Evolutionary conservation across 1,140 invertebrate genomes (phyloP).

Genomic region (Cyrtorhinus lividipennis): DNA sequence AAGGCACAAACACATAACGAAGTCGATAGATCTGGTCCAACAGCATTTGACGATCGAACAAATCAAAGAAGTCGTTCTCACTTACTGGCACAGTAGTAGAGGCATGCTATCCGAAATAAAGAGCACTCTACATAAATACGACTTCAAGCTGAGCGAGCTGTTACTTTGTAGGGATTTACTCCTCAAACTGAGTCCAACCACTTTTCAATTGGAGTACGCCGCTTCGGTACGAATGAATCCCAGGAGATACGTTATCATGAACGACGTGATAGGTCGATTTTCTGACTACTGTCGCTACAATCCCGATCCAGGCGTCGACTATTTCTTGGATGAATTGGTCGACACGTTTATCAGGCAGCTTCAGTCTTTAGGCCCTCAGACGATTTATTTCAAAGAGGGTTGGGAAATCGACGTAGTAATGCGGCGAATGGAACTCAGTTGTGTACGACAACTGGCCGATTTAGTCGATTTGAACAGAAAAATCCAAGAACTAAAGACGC

Average conservation of each 20-base stretch:
- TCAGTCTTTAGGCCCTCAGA: background rate
- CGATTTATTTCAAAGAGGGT: slow-evolving; percentile 7
- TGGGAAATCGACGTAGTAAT: slow-evolving; percentile 11
- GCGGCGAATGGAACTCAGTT: background rate
- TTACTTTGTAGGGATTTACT: background rate
- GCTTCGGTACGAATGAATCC: background rate
- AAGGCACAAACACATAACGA: background rate
- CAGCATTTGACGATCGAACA: background rate
- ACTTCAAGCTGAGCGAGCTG: background rate
- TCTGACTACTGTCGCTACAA: slow-evolving; percentile 1
- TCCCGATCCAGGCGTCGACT: background rate
- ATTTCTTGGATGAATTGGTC: background rate
- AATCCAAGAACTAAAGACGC: too few species aligned
- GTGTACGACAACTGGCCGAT: too few species aligned
- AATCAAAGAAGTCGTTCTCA: background rate
- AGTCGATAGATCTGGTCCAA: background rate
- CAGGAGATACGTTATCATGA: background rate
- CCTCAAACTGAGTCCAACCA: background rate
- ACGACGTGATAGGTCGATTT: background rate
- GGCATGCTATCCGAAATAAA: background rate
- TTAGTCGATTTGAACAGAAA: too few species aligned
- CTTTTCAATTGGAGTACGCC: background rate
- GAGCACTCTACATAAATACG: background rate
- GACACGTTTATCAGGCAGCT: background rate
- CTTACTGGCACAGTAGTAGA: background rate